These are phyloP conservation scores for Phyto melanocephala DNA, from an alignment of 2,888 invertebrate species.

Conservation along the genomic window DNA sequence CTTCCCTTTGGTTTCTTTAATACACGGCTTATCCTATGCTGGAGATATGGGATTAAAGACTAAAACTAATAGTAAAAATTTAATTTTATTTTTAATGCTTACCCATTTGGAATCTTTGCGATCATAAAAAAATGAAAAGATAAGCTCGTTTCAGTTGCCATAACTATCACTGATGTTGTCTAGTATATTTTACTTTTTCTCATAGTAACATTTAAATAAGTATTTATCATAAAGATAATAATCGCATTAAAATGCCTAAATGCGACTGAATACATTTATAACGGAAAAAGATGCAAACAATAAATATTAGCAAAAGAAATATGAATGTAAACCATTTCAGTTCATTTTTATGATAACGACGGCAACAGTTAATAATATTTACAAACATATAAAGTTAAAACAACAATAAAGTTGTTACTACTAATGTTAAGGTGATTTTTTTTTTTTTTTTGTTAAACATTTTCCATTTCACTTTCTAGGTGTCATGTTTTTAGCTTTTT, in stretches of 20 bases:
- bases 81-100: too few relatives aligned
- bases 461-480: conserved; percentile 57
- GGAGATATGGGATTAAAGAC: too few relatives aligned
- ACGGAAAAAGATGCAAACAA: not conserved
- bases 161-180: conserved; percentile 7
- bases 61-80: too few relatives aligned
- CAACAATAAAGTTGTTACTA: not conserved
- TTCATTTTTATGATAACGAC: conserved; percentile 1
- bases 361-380: too few relatives aligned
- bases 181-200: not conserved
- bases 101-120: too few relatives aligned
- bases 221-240: conserved; percentile 44
- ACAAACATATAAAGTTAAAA: conserved; percentile 25
- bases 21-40: too few relatives aligned
- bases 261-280: conserved; percentile 11
- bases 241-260: conserved; percentile 28
- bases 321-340: conserved; percentile 24
- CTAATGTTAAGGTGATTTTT: conserved; percentile 37
- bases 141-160: conserved; percentile 3
- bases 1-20: too few relatives aligned
- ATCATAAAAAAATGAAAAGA: not conserved
- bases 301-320: not conserved
- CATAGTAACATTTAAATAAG: too few relatives aligned
- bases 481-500: conserved; percentile 22
- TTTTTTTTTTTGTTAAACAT: conserved; percentile 44